Percentiles rank a stretch among this genome's conserved stretches.
These are phyloP conservation scores for Buceros bicornis DNA, from an alignment of 2,797 vertebrate genomes.

Conservation along the genomic window DNA sequence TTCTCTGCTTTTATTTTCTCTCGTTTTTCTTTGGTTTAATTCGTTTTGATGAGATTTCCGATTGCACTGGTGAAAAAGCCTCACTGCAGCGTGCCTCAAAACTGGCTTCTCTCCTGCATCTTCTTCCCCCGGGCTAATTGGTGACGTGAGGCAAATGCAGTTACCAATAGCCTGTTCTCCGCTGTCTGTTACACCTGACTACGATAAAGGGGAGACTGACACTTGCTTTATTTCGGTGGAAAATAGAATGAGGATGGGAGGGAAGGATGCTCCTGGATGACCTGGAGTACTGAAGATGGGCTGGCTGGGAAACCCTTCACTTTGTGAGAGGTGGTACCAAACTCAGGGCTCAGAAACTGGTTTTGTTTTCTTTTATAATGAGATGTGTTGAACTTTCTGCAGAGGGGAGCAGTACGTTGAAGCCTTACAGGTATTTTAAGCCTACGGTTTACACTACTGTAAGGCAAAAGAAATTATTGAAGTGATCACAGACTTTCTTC, in stretches of 20 bases:
- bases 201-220: constrained; percentile 23
- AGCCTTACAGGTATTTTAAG: neutral
- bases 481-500: neutral
- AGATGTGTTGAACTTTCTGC: neutral
- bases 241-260: neutral
- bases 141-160: constrained; percentile 32
- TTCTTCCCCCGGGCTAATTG: constrained; percentile 60
- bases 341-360: neutral
- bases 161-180: constrained; percentile 23
- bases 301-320: neutral
- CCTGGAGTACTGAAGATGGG: neutral
- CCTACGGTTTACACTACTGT: neutral
- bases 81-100: constrained; percentile 49
- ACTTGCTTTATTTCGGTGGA: constrained; percentile 18
- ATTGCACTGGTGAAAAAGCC: constrained; percentile 68
- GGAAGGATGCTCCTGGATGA: neutral
- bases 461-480: neutral
- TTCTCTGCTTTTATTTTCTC: constrained; percentile 63
- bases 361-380: neutral
- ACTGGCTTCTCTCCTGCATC: constrained; percentile 53
- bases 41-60: constrained; percentile 36
- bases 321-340: neutral
- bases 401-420: neutral
- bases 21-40: constrained; percentile 35
- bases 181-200: neutral